Conservation (phyloP, 2,797 vertebrate species). For the Neopelma chrysocephalum region DNA sequence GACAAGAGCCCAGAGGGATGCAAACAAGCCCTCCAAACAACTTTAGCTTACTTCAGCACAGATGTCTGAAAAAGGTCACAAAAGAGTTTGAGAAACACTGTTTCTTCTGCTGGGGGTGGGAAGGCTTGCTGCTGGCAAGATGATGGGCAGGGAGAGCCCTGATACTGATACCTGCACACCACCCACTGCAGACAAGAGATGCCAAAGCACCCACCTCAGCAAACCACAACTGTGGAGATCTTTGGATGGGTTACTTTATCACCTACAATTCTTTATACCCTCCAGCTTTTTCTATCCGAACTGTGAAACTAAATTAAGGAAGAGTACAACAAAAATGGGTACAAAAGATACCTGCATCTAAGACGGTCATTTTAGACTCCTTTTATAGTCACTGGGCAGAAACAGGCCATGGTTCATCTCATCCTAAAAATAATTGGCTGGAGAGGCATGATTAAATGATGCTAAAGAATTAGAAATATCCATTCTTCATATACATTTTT, state of each 20-base stretch:
- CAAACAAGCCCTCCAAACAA: not conserved
- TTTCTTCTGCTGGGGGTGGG: not conserved
- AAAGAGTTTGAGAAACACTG: not conserved
- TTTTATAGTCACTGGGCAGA: not conserved
- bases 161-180: accelerated
- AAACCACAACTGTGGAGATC: not conserved
- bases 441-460: not conserved
- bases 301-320: not conserved
- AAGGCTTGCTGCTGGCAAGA: not conserved
- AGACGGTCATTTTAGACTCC: not conserved
- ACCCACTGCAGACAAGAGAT: not conserved
- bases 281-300: not conserved
- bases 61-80: not conserved
- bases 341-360: not conserved
- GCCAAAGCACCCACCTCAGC: not conserved
- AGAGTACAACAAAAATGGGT: not conserved
- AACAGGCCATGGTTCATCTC: not conserved
- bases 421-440: not conserved
- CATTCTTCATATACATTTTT: not conserved
- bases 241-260: not conserved
- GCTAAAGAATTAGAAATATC: not conserved
- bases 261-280: not conserved
- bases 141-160: not conserved
- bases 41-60: not conserved
- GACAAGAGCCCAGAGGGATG: not conserved